phyloP scores from a whole-genome alignment of 2,113 vertebrate genomes.

The Castor canadensis region DNA sequence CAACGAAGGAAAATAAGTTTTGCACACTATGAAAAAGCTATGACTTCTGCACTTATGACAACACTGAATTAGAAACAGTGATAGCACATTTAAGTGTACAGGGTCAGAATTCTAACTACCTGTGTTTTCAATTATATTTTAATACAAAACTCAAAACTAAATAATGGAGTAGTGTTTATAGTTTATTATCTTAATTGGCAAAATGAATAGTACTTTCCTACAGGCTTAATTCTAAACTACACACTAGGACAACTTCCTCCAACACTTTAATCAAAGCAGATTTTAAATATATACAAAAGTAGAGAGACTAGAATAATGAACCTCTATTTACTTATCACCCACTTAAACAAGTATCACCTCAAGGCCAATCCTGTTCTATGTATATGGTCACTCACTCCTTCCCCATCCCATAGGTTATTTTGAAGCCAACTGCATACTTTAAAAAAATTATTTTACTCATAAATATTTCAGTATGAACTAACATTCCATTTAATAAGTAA shows the following conservation, averaged over 20 bases:
- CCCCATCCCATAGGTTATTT: neutral
- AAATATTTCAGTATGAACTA: slow-evolving; percentile 43
- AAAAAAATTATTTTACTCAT: neutral
- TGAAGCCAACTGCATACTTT: neutral
- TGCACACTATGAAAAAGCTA: neutral
- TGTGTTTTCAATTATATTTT: slow-evolving; percentile 21
- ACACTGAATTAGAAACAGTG: neutral
- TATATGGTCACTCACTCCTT: neutral
- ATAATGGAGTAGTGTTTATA: neutral
- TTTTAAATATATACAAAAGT: neutral
- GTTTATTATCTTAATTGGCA: slow-evolving; percentile 10
- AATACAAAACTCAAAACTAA: slow-evolving; percentile 6
- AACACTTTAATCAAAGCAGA: slow-evolving; percentile 27
- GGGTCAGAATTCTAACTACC: neutral
- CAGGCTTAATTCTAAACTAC: neutral
- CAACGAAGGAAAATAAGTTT: neutral
- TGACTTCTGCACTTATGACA: neutral
- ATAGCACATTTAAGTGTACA: neutral
- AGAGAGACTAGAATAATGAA: neutral
- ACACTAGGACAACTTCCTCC: neutral
- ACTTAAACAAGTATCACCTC: neutral
- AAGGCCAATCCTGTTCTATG: neutral
- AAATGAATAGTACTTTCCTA: neutral
- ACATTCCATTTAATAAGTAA: slow-evolving; percentile 2
- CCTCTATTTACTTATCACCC: neutral